These are phyloP conservation scores for Electrona antarctica DNA, from an alignment of 2,113 vertebrate species.

Conservation along the genomic window DNA sequence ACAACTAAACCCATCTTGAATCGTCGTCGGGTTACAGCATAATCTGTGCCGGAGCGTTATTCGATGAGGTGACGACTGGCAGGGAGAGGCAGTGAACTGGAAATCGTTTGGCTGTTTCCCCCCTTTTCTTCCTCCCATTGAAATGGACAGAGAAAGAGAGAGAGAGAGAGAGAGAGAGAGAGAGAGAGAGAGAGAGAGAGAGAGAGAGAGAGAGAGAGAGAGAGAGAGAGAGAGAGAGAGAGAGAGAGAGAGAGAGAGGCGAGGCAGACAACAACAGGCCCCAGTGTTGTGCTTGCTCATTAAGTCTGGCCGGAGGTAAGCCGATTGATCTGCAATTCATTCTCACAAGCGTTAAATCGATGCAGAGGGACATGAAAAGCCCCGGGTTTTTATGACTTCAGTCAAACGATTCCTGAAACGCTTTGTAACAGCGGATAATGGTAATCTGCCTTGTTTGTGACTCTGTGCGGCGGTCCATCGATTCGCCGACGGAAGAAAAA, in stretches of 20 bases:
- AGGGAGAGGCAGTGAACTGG: constrained; percentile 42
- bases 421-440: constrained; percentile 81
- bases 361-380: constrained; percentile 80
- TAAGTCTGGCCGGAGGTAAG: constrained; percentile 80
- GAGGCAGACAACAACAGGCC: constrained; percentile 69
- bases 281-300: constrained; percentile 73
- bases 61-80: constrained; percentile 24
- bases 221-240: no score
- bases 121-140: constrained; percentile 7
- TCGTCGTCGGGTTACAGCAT: constrained; percentile 48
- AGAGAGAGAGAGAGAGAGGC: neutral
- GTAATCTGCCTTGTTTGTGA: constrained; percentile 80
- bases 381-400: constrained; percentile 75
- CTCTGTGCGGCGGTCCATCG: constrained; percentile 64
- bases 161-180: no score
- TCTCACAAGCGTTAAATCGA: constrained; percentile 81
- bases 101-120: constrained; percentile 51
- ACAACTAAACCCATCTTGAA: constrained; percentile 45
- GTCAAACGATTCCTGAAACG: constrained; percentile 77
- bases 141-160: constrained; percentile 32
- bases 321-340: constrained; percentile 85
- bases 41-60: constrained; percentile 21
- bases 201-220: no score
- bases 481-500: constrained; percentile 59
- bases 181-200: no score